These are phyloP conservation scores for Tetheella fluctuosa DNA, from an alignment of 2,888 invertebrate species.

Conservation along the genomic window DNA sequence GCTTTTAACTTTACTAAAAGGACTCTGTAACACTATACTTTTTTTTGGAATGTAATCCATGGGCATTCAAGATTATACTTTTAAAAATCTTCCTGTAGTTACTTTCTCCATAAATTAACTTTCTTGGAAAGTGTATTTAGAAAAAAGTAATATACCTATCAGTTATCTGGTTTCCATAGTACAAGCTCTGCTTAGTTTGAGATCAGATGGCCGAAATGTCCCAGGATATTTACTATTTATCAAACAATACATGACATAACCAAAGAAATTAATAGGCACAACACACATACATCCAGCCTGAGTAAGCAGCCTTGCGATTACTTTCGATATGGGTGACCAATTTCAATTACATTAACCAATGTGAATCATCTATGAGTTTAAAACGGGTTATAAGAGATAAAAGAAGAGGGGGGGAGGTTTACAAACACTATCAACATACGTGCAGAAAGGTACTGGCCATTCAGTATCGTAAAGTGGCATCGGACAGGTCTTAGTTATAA, in stretches of 20 bases:
- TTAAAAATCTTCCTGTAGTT: too few species aligned
- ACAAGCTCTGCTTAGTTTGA: too few species aligned
- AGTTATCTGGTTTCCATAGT: too few species aligned
- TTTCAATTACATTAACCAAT: neutral
- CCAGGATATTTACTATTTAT: too few species aligned
- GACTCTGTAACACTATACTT: too few species aligned
- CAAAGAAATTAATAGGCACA: neutral
- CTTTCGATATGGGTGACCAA: slow-evolving; percentile 9
- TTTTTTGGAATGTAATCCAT: too few species aligned
- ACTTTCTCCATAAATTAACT: too few species aligned
- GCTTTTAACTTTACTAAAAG: too few species aligned
- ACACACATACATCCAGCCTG: neutral
- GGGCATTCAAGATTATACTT: too few species aligned
- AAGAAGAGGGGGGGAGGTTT: neutral
- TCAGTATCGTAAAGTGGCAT: neutral
- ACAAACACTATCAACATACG: slow-evolving; percentile 9
- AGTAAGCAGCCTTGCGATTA: neutral
- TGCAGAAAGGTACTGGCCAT: slow-evolving; percentile 10
- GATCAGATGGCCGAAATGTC: too few species aligned
- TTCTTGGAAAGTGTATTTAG: too few species aligned
- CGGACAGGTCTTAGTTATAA: neutral
- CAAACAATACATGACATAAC: neutral
- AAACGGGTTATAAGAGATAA: slow-evolving; percentile 15
- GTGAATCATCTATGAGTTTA: slow-evolving; percentile 13
- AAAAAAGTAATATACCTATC: too few species aligned